Evolutionary conservation across 2,888 invertebrate genomes (phyloP).

Genomic region (Encarsia formosa): DNA sequence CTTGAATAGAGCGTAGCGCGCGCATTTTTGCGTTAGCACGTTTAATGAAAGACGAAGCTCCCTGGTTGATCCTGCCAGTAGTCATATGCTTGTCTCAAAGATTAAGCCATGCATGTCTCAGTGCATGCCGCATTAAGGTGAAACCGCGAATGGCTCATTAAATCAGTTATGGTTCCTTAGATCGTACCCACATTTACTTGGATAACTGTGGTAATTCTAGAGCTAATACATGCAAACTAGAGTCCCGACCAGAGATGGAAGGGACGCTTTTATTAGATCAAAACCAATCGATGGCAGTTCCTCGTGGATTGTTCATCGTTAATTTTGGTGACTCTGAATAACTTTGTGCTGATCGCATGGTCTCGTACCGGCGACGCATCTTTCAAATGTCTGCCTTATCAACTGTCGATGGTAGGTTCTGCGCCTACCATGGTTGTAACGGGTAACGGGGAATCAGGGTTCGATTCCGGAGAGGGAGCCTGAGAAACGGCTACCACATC

Average conservation of each 20-base stretch:
- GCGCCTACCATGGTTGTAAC: too few relatives aligned
- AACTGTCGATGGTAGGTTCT: too few relatives aligned
- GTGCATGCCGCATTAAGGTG: conserved; percentile 57
- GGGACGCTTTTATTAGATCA: conserved; percentile 42
- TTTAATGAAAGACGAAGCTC: conserved; percentile 34
- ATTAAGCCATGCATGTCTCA: conserved; percentile 67
- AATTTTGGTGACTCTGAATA: too few relatives aligned
- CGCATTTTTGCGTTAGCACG: too few relatives aligned
- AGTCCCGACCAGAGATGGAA: conserved; percentile 51
- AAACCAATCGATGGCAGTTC: conserved; percentile 51
- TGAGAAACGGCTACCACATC: too few relatives aligned
- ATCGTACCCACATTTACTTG: conserved; percentile 54
- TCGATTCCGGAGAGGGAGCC: too few relatives aligned
- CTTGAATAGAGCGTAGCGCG: too few relatives aligned
- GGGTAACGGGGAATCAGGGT: too few relatives aligned
- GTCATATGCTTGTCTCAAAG: conserved; percentile 65
- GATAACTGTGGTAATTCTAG: conserved; percentile 65
- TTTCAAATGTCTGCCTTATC: too few relatives aligned
- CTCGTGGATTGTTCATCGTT: too few relatives aligned
- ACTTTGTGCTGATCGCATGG: too few relatives aligned
- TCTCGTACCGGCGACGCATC: too few relatives aligned
- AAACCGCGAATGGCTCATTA: conserved; percentile 60
- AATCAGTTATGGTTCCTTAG: conserved; percentile 41
- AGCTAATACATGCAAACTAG: conserved; percentile 63
- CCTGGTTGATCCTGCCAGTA: conserved; percentile 54